Base-by-base conservation (phyloP, 2,797 vertebrate species). In the Parambassis ranga region DNA sequence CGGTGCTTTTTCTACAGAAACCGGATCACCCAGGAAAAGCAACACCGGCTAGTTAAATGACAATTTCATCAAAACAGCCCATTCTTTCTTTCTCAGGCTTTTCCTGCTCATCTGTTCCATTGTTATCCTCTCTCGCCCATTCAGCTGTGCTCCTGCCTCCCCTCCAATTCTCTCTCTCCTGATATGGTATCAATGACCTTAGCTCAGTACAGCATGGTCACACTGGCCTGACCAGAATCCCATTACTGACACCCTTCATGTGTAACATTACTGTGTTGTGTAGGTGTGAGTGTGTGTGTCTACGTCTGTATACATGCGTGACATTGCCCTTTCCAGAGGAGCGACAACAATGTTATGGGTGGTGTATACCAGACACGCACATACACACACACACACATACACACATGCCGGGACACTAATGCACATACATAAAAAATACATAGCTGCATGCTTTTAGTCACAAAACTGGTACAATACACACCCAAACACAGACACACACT, bases 211-310 rank as follows among this genome's bases (percentile, higher is more conserved):
- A 66, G 68, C 79, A 56, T 77, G 77, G 87, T 81, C 86, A 86
- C 82, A 80, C 80, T 73, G 81, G 79, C 61, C 81, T 79, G 84
- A 87, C 75, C 81, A 74, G 68, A 89, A 88, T 87, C 87, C 87
- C 75, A 89, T 89, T 89, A 90, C 84, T 88, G 86, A 85, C 87
- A 89, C 76, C 80, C 86, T 84, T 86, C 87, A 89, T 89, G 87
- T 90, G 86, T 86, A 87, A 89, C 86, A 84, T 82, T 77, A 77
- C 75, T 75, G 73, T 69, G 23, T 46, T 22, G 63, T 50, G 65
- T 69, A 60, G 52, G 37, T 71, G 46, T 69, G 46, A 57, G 72
- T 69, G 68, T 42, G 33, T 49, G 64, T 63, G 37, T 65, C 46
- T 66, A 33, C 48, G 59, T 42, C 49, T 60, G 81, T 74, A 68